These are phyloP conservation scores for Zelostemma sp. DNA, from an alignment of 1,140 invertebrate species.

Conservation along the genomic window DNA sequence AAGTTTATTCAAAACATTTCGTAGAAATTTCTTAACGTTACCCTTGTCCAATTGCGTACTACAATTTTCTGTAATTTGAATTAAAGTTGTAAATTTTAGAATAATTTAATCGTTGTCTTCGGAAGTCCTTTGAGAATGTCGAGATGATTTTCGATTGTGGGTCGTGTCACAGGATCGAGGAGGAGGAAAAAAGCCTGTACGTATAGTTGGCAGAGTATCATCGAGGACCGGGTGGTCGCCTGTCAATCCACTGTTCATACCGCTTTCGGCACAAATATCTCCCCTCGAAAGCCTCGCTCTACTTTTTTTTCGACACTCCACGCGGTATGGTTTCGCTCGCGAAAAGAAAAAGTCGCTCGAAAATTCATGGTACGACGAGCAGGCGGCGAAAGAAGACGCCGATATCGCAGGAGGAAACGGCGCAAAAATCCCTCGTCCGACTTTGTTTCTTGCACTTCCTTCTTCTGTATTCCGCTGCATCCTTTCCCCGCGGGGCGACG, in stretches of 20 bases:
- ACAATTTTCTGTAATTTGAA: too few species aligned
- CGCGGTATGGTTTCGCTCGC: conserved; percentile 17
- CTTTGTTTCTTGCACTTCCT: neutral
- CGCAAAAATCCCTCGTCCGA: neutral
- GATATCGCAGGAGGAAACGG: neutral
- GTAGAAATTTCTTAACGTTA: too few species aligned
- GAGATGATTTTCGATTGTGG: too few species aligned
- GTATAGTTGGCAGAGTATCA: too few species aligned
- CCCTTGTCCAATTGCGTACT: too few species aligned
- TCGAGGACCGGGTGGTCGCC: conserved; percentile 52
- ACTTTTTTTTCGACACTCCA: conserved; percentile 20
- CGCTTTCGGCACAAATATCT: conserved; percentile 58
- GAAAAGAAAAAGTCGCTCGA: neutral
- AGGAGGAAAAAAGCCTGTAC: too few species aligned
- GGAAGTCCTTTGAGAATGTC: too few species aligned
- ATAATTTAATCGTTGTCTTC: too few species aligned
- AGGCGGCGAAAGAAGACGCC: neutral
- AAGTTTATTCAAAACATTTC: too few species aligned
- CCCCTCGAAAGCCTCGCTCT: conserved; percentile 11
- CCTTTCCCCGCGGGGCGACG: conserved; percentile 10
- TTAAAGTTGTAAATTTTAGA: too few species aligned
- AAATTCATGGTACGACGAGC: neutral
- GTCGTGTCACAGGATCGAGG: too few species aligned
- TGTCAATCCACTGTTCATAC: conserved; percentile 57
- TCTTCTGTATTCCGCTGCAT: conserved; percentile 16